Evolutionary conservation across 92 coral and sea anemone genomes (phyloP).

Genomic region (Epizoanthus rinbou): DNA sequence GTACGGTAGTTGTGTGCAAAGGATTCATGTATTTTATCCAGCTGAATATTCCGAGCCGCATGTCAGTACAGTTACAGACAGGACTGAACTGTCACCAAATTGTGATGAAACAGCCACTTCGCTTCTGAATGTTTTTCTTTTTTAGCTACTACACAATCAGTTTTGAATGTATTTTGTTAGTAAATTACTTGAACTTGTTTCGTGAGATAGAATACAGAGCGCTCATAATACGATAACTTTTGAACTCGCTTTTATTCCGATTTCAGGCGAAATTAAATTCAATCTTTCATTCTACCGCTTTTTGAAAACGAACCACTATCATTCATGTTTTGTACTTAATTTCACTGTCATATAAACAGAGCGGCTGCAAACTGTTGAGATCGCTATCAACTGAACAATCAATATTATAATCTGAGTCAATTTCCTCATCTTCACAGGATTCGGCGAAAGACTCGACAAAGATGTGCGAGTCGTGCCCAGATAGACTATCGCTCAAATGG

Average conservation of each 20-base stretch:
- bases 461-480: constrained; percentile 29
- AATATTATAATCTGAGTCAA: constrained; percentile 24
- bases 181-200: constrained; percentile 27
- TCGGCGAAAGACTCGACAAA: constrained; percentile 14
- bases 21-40: constrained; percentile 28
- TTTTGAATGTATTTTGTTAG: constrained; percentile 28
- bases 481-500: constrained; percentile 30
- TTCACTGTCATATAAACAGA: constrained; percentile 25
- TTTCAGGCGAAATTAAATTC: constrained; percentile 33
- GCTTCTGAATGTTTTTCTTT: constrained; percentile 19
- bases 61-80: constrained; percentile 5
- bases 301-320: constrained; percentile 34
- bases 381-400: constrained; percentile 28
- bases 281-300: constrained; percentile 35
- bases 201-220: constrained; percentile 29
- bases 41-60: constrained; percentile 19
- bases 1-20: constrained; percentile 31
- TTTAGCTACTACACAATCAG: constrained; percentile 30
- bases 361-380: constrained; percentile 21
- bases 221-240: constrained; percentile 29
- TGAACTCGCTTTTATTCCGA: constrained; percentile 24
- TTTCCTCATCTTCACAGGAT: constrained; percentile 30
- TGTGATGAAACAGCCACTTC: constrained; percentile 31
- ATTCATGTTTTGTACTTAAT: constrained; percentile 23
- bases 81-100: constrained; percentile 26